Evolutionary conservation across 1,140 invertebrate species (phyloP), one percentile per base, ranked within the genome.

Genomic region (Semibalanus balanoides): DNA sequence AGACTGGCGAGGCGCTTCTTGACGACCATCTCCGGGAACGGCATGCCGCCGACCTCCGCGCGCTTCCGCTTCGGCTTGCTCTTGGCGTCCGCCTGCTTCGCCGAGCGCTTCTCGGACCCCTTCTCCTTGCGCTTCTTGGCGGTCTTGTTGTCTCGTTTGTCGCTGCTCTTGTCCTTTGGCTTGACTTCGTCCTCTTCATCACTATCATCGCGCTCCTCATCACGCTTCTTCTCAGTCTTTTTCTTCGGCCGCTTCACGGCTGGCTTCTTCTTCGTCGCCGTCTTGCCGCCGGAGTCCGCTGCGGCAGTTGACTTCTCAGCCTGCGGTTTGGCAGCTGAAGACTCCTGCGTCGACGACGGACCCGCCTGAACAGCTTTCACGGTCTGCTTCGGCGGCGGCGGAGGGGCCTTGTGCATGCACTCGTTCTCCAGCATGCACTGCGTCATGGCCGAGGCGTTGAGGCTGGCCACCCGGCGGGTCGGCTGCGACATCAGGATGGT

Each of bases 381-480:
- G n/a, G 77, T 3, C 35, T 22, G 22, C 29, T n/a, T n/a, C n/a
- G 40, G 5, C n/a, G 76, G 78, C 73, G 27, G 75, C 51, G 74
- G 76, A 17, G 73, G 29, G 28, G 79, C 77, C 3, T 78, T 74
- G 73, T 77, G 78, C 43, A 76, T 75, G 70, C 89, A 90, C 83
- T 95, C 93, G 82, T 95, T 94, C 83, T 95, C 93, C 80, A 94
- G 95, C 25, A 95, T 85, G 82, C 93, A 94, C 82, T 95, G 93
- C 40, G 95, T 93, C 86, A 95, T 95, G n/a, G 93, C 93, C 79
- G 92, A 83, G 0, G 93, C 93, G 83, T 96, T 96, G 28, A 96
- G 83, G 11, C 93, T 94, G 31, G 93, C 93, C 82, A 94, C 93
- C 78, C 93, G 86, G 14, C 75, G 72, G 7, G 72, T 78, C 28